Percentiles rank a stretch among this genome's conserved stretches.
Evolutionary conservation across 2,113 vertebrate genomes (phyloP).

Genomic region (Spea multiplicata): DNA sequence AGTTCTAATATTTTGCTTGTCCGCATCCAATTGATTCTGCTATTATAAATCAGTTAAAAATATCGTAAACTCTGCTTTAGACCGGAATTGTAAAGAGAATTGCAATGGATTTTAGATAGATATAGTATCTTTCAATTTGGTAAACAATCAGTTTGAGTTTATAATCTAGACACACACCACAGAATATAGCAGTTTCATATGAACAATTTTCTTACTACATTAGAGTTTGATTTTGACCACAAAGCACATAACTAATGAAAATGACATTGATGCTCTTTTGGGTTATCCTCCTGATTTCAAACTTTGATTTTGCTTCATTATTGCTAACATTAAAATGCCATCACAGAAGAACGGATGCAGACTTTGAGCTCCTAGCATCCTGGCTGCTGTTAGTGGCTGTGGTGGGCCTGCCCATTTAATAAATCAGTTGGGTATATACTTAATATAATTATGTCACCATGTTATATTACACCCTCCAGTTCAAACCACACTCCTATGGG

Average conservation of each 20-base stretch:
- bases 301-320: not conserved
- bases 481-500: too few relatives aligned
- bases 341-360: too few relatives aligned
- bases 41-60: constrained; percentile 43
- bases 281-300: not conserved
- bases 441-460: too few relatives aligned
- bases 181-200: constrained; percentile 2
- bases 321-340: not conserved
- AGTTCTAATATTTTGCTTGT: constrained; percentile 40
- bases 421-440: too few relatives aligned
- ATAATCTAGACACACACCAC: not conserved
- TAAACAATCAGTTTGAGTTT: constrained; percentile 25
- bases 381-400: too few relatives aligned
- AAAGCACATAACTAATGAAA: constrained; percentile 10
- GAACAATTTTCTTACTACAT: constrained; percentile 11
- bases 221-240: not conserved
- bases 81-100: constrained; percentile 7
- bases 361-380: too few relatives aligned
- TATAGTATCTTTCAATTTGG: constrained; percentile 10
- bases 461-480: too few relatives aligned
- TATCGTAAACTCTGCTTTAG: constrained; percentile 20
- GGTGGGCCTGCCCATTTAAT: too few relatives aligned
- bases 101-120: constrained; percentile 3
- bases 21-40: constrained; percentile 40
- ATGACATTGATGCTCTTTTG: not conserved